Evolutionary conservation across 2,113 vertebrate genomes (phyloP), one percentile per base, ranked within the genome.

Genomic region (Myotis davidii): DNA sequence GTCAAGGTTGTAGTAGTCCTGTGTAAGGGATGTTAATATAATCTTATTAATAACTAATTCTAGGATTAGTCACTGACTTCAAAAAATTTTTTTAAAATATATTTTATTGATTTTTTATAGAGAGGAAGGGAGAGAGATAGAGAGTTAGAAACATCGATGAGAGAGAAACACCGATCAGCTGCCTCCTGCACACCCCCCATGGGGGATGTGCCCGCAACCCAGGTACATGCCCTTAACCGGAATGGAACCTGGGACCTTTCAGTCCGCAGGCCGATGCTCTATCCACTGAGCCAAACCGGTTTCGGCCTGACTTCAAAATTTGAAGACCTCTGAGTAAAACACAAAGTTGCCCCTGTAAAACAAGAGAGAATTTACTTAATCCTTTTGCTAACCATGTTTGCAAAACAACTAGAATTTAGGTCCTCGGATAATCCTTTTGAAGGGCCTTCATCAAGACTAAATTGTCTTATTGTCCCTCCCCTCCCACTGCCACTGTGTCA

Each of bases 241-340:
- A n/a, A n/a, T n/a, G n/a, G n/a, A n/a, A n/a, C n/a, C n/a, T n/a
- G n/a, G n/a, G n/a, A n/a, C n/a, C n/a, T n/a, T n/a, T n/a, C n/a
- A n/a, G n/a, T n/a, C n/a, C n/a, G n/a, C n/a, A n/a, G n/a, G n/a
- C n/a, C n/a, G n/a, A n/a, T n/a, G n/a, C n/a, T n/a, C n/a, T n/a
- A n/a, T n/a, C n/a, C n/a, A n/a, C n/a, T n/a, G n/a, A n/a, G n/a
- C n/a, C n/a, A n/a, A n/a, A n/a, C n/a, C n/a, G n/a, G n/a, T n/a
- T n/a, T n/a, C n/a, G n/a, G n/a, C n/a, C 27, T 85, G 52, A 64
- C 61, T 91, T 91, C 29, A 70, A 72, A 85, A 86, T 94, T 76
- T 83, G 56, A 86, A 86, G 79, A 88, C 42, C 56, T 70, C 45
- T 48, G 32, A 95, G 20, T 12, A 72, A 90, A 92, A 87, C 72